Conservation (phyloP, 2,888 invertebrate genomes). For the Rhagonycha lutea region DNA sequence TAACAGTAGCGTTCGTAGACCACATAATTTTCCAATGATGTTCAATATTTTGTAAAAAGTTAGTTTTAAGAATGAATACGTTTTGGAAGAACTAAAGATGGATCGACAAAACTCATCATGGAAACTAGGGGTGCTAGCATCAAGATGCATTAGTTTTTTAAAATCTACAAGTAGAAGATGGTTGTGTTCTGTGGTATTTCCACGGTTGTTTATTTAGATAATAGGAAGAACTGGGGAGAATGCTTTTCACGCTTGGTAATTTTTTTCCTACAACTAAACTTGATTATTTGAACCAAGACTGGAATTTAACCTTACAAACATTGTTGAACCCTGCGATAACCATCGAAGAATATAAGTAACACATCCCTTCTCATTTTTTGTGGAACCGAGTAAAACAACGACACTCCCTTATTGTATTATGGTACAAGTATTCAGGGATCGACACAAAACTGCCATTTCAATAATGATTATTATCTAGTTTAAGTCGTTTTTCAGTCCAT, state of each 20-base stretch:
- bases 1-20: background rate
- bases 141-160: background rate
- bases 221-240: background rate
- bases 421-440: constrained; percentile 34
- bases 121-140: background rate
- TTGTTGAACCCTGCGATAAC: background rate
- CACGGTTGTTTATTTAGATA: background rate
- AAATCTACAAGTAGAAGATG: background rate
- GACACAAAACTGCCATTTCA: constrained; percentile 25
- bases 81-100: background rate
- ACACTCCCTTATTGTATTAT: constrained; percentile 1
- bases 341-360: background rate
- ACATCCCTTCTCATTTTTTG: background rate
- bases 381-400: background rate
- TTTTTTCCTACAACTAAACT: background rate
- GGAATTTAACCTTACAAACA: background rate
- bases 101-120: background rate
- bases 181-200: background rate
- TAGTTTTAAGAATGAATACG: background rate
- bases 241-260: background rate
- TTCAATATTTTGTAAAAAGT: constrained; percentile 1
- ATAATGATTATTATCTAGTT: background rate
- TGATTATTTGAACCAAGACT: background rate
- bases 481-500: background rate
- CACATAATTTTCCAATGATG: background rate